Evolutionary conservation across 2,888 invertebrate genomes (phyloP).

Genomic region (Drosophila paramelanica): DNA sequence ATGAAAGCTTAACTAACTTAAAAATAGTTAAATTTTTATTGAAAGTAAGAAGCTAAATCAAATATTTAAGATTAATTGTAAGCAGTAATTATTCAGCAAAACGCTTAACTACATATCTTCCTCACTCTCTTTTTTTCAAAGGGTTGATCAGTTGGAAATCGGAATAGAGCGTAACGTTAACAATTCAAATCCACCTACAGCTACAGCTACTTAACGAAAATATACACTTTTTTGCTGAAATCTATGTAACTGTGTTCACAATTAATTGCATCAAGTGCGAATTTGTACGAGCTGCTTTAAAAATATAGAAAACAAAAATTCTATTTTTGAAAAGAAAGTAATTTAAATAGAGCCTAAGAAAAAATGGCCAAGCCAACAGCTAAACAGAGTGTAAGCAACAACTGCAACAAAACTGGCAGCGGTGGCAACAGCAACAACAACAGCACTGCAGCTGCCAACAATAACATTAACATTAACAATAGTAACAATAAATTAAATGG

Average conservation of each 20-base stretch:
- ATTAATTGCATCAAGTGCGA: conserved; percentile 60
- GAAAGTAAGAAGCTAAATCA: no score
- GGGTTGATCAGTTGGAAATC: conserved; percentile 33
- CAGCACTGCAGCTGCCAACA: conserved; percentile 28
- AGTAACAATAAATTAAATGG: conserved; percentile 61
- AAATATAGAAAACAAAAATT: conserved; percentile 4
- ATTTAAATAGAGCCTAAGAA: conserved; percentile 26
- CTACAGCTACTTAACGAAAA: conserved; percentile 49
- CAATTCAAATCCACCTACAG: conserved; percentile 45
- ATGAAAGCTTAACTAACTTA: not conserved
- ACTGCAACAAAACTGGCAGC: conserved; percentile 26
- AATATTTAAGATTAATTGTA: no score
- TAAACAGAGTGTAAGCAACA: conserved; percentile 29
- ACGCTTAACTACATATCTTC: not conserved
- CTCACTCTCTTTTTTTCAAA: conserved; percentile 5
- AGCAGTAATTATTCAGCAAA: no score
- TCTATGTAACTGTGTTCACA: conserved; percentile 66
- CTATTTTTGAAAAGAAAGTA: conserved; percentile 5
- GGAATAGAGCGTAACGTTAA: conserved; percentile 16
- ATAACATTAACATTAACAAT: conserved; percentile 19
- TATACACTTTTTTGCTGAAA: conserved; percentile 56
- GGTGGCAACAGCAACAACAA: conserved; percentile 29
- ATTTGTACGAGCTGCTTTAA: conserved; percentile 49
- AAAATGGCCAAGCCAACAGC: conserved; percentile 64
- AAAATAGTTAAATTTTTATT: no score